Evolutionary conservation across 2,113 vertebrate genomes (phyloP), one percentile per base, ranked within the genome.

Genomic region (Pachypanchax playfairii): DNA sequence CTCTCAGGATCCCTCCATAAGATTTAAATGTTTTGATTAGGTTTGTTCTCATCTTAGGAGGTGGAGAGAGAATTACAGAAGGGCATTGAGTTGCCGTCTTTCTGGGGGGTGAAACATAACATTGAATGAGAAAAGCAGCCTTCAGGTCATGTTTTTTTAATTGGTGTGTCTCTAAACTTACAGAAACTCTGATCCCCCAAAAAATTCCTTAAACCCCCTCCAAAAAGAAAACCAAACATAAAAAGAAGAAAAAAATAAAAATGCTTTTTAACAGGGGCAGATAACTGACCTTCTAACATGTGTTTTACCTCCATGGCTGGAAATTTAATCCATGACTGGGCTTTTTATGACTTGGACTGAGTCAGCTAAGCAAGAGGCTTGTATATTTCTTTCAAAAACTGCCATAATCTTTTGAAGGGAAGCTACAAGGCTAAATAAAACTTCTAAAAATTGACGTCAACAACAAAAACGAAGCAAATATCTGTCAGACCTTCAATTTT

Each of bases 21-120:
- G 50, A 60, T 42, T 36, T 6, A 58, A 61, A 71, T 61, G 41
- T 56, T 20, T 68, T 73, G 73, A 84, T n/a, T n/a, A n/a, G n/a
- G n/a, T 83, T 61, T 80, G 65, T 82, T 80, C 57, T 68, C 62
- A 75, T 85, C 59, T 53, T 50, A 85, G 29, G 11, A 66, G 38
- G 28, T 39, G 11, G 26, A 67, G 18, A 22, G 20, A 50, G 49
- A 11, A 42, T 31, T 61, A 52, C 41, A 61, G 26, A 55, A 26
- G 8, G 9, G 2, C 11, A 26, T 31, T 46, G 26, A 46, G 33
- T 20, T 39, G 10, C 21, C 7, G 20, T 42, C 55, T 6, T 46
- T 39, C 18, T 58, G 36, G 54, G 36, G 54, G 47, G 60, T 48
- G 41, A 68, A 78, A 70, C 56, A 67, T 39, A 36, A 71, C 49